A percentile compares a stretch with the other conserved stretches of the same genome.
These are phyloP conservation scores for Miltochrista miniata DNA, from an alignment of 2,888 invertebrate species.

Conservation along the genomic window DNA sequence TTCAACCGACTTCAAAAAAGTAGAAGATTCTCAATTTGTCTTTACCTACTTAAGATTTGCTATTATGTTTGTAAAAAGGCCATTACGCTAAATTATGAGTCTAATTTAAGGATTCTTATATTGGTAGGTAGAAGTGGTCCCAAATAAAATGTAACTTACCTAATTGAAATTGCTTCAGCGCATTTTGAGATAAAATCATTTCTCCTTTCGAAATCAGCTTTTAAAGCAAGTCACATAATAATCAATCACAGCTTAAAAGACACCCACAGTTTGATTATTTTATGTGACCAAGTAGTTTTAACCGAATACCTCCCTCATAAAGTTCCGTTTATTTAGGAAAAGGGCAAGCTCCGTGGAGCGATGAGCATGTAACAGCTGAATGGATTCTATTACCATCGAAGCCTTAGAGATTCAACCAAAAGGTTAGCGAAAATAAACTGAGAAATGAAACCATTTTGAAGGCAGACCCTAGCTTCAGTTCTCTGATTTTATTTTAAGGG, in stretches of 20 bases:
- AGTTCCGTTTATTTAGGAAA: conserved; percentile 4
- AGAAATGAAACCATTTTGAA: not conserved
- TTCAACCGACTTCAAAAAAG: too few relatives aligned
- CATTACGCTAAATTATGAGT: too few relatives aligned
- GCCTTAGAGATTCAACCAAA: conserved; percentile 7
- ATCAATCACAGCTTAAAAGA: not conserved
- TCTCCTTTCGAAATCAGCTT: too few relatives aligned
- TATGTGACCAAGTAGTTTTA: conserved; percentile 1
- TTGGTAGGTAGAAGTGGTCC: too few relatives aligned
- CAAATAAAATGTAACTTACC: too few relatives aligned
- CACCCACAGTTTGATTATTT: not conserved
- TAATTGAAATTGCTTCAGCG: too few relatives aligned
- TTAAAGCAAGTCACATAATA: too few relatives aligned
- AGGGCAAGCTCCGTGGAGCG: conserved; percentile 10
- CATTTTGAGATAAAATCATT: too few relatives aligned
- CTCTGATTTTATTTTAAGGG: not conserved
- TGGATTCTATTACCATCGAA: conserved; percentile 31
- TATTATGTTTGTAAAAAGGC: too few relatives aligned
- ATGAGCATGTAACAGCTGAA: conserved; percentile 17
- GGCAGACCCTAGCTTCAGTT: not conserved
- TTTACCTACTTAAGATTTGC: too few relatives aligned
- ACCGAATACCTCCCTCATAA: conserved; percentile 2
- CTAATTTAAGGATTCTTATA: too few relatives aligned
- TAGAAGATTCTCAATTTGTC: too few relatives aligned
- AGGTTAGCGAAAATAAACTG: conserved; percentile 7